Percentiles rank a stretch among this genome's conserved stretches.
Evolutionary conservation across 1,140 invertebrate species (phyloP).

Genomic region (Phenacoccus solenopsis): DNA sequence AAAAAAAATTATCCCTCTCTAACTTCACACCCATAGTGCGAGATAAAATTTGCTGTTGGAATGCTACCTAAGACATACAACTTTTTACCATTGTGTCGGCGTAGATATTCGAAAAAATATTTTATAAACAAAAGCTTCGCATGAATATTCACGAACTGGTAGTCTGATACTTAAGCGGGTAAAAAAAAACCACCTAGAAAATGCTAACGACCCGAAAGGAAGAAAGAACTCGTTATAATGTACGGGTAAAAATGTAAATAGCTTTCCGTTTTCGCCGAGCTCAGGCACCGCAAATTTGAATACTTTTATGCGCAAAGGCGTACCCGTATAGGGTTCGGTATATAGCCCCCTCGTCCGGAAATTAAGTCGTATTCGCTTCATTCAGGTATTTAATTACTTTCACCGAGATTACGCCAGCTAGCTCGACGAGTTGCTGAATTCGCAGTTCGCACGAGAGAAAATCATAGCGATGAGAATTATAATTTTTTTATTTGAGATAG

Average conservation of each 20-base stretch:
- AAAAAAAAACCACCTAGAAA: not conserved
- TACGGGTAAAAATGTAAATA: not conserved
- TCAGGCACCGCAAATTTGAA: conserved; percentile 1
- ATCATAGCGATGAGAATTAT: no score
- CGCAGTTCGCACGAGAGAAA: no score
- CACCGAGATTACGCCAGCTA: no score
- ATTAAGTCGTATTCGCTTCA: no score
- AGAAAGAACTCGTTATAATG: conserved; percentile 2
- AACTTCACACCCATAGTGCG: no score
- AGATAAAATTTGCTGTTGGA: no score
- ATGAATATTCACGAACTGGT: not conserved
- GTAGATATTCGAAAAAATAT: not conserved
- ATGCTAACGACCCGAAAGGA: not conserved
- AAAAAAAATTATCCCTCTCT: no score
- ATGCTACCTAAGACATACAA: not conserved
- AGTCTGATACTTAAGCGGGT: not conserved
- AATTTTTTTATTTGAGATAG: no score
- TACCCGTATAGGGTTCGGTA: not conserved
- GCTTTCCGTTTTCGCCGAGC: not conserved
- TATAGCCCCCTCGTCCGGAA: no score
- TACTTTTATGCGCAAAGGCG: not conserved
- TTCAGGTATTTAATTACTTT: no score
- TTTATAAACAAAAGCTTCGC: not conserved
- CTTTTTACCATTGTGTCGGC: not conserved
- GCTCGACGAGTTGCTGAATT: no score